Conservation (phyloP, 1,140 invertebrate genomes). For the Pachypeltis micranthus region DNA sequence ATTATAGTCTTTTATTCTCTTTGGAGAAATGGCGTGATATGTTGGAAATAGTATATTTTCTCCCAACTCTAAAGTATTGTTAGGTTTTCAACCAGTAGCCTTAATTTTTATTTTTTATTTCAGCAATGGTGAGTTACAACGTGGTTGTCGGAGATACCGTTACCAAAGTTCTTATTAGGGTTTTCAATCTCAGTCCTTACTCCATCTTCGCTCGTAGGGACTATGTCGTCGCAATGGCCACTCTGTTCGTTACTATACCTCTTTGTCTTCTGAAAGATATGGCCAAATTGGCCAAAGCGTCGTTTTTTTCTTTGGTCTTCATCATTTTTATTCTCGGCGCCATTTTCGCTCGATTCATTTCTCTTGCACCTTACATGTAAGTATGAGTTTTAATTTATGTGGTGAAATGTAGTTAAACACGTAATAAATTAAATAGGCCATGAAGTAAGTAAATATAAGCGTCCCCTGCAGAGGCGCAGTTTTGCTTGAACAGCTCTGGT, state of each 20-base stretch:
- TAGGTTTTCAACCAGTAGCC: constrained; percentile 1
- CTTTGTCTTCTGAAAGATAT: constrained; percentile 73
- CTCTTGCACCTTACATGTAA: constrained; percentile 47
- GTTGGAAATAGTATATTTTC: too few species aligned
- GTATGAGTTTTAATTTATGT: constrained; percentile 36
- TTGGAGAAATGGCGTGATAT: too few species aligned
- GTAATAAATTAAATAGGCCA: too few species aligned
- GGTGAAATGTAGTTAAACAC: too few species aligned
- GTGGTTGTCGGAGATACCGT: constrained; percentile 81
- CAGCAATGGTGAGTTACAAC: constrained; percentile 86
- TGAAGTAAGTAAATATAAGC: too few species aligned
- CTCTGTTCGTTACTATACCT: constrained; percentile 63
- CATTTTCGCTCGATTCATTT: constrained; percentile 51
- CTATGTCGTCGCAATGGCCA: constrained; percentile 64
- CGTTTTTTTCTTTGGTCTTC: constrained; percentile 63
- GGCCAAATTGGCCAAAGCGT: constrained; percentile 62
- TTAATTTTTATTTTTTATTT: constrained; percentile 31
- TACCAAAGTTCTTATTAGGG: constrained; percentile 64
- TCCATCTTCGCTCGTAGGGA: constrained; percentile 53
- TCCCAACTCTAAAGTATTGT: neutral
- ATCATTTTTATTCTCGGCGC: constrained; percentile 61
- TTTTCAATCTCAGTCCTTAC: constrained; percentile 43
- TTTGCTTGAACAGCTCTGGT: too few species aligned
- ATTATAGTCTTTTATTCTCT: too few species aligned
- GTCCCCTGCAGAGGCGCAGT: too few species aligned